phyloP scores from a whole-genome alignment of 2,888 invertebrate genomes.

The Perithous albicinctus region DNA sequence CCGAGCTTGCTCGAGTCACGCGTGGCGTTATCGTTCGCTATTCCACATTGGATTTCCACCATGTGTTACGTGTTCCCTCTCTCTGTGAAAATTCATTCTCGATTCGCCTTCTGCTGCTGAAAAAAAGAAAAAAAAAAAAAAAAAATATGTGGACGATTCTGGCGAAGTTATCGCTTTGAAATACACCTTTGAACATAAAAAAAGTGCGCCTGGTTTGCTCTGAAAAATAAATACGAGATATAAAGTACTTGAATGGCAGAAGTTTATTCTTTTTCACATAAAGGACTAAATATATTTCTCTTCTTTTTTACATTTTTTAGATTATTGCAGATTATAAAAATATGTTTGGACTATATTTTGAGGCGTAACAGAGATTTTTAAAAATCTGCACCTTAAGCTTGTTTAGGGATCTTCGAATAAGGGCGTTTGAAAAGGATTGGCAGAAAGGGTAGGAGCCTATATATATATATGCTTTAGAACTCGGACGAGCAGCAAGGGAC shows the following conservation, averaged over 20 bases:
- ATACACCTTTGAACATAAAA: neutral
- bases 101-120: neutral
- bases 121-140: neutral
- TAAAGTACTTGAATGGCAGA: too few relatives aligned
- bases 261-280: too few relatives aligned
- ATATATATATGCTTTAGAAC: neutral
- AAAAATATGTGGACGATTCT: constrained; percentile 1
- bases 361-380: too few relatives aligned
- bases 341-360: too few relatives aligned
- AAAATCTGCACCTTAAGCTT: too few relatives aligned
- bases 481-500: neutral
- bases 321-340: too few relatives aligned
- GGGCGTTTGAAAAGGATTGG: constrained; percentile 21
- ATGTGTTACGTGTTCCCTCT: constrained; percentile 9
- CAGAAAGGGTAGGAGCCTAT: neutral
- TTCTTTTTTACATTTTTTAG: neutral
- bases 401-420: too few relatives aligned
- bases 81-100: constrained; percentile 29
- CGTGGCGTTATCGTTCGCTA: constrained; percentile 49
- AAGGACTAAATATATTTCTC: neutral
- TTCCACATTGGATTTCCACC: constrained; percentile 48
- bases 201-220: neutral
- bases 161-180: constrained; percentile 17
- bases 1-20: constrained; percentile 19
- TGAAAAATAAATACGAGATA: neutral